These are phyloP conservation scores for Zoanthus gigantus DNA, from an alignment of 92 coral and sea anemone species.

Conservation along the genomic window DNA sequence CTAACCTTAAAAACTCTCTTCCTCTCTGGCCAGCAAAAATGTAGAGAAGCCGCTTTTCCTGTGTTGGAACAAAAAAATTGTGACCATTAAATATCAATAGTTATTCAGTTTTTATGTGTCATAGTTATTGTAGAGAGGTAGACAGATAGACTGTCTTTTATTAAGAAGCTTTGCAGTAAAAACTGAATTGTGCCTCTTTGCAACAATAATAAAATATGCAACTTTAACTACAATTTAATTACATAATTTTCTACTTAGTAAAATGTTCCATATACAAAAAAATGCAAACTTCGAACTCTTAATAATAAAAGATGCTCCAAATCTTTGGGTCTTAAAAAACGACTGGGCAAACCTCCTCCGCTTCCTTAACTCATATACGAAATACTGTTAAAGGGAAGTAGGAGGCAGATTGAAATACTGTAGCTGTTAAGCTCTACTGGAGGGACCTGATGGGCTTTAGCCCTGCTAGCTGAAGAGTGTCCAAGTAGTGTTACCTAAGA, in stretches of 20 bases:
- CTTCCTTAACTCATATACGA: background rate
- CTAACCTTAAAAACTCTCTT: constrained; percentile 90
- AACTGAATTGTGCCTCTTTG: no score
- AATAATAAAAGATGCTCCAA: background rate
- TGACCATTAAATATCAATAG: no score
- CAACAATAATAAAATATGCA: background rate
- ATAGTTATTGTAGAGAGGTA: no score
- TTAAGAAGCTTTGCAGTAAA: no score
- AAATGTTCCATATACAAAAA: background rate
- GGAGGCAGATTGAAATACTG: background rate
- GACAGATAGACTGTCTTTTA: no score
- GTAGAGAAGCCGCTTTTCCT: constrained; percentile 89
- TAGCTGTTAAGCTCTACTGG: background rate
- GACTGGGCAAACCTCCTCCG: background rate
- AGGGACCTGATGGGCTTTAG: background rate
- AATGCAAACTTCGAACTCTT: background rate
- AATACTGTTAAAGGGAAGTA: no score
- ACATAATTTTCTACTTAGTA: background rate
- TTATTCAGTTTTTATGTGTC: no score
- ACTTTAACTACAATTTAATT: no score
- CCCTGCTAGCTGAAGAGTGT: constrained; percentile 1
- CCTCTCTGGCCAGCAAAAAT: constrained; percentile 99
- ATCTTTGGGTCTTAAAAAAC: background rate
- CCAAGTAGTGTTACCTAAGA: background rate
- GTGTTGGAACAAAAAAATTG: background rate